These are phyloP conservation scores for Steinernema feltiae DNA, from an alignment of 1,140 invertebrate species.

Conservation along the genomic window DNA sequence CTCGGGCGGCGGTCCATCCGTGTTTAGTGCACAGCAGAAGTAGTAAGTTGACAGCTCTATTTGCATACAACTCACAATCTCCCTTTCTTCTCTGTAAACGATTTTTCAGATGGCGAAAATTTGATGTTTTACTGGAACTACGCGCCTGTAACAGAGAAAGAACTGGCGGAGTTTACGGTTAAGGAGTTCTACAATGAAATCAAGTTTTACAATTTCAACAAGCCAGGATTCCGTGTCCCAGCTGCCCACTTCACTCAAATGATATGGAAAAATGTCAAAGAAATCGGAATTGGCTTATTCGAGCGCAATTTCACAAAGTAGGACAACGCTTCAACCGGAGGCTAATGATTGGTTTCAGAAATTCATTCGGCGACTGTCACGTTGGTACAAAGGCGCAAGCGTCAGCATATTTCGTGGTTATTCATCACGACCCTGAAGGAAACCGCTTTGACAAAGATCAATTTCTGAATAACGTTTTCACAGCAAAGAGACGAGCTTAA, in stretches of 20 bases:
- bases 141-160: neutral
- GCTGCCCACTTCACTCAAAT: slow-evolving; percentile 21
- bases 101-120: slow-evolving; percentile 16
- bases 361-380: slow-evolving; percentile 5
- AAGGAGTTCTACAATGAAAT: slow-evolving; percentile 17
- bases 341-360: neutral
- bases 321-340: neutral
- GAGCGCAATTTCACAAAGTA: neutral
- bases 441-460: neutral
- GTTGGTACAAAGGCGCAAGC: neutral
- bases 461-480: slow-evolving; percentile 10
- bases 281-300: slow-evolving; percentile 12
- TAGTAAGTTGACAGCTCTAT: neutral
- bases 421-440: slow-evolving; percentile 15
- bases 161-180: neutral
- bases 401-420: slow-evolving; percentile 11
- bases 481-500: neutral
- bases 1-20: neutral
- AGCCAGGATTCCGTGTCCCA: slow-evolving; percentile 12
- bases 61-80: neutral
- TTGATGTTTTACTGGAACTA: slow-evolving; percentile 15
- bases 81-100: no score
- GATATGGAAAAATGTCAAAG: slow-evolving; percentile 15
- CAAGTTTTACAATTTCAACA: slow-evolving; percentile 18
- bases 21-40: neutral